Conservation (phyloP, 2,113 vertebrate genomes). For the Pseudonaja textilis region DNA sequence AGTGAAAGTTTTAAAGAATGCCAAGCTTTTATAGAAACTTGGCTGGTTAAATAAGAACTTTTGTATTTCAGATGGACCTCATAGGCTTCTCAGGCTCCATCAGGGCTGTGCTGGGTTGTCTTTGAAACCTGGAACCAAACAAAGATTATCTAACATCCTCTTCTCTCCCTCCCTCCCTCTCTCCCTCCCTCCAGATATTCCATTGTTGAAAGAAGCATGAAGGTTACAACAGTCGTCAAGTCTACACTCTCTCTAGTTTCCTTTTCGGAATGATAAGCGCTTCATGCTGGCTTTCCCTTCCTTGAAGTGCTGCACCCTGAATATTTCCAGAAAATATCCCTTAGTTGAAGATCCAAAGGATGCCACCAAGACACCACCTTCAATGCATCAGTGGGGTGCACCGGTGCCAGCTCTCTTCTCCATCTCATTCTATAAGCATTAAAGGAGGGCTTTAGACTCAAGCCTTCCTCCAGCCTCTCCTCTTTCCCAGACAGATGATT, state of each 20-base stretch:
- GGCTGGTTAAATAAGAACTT: neutral
- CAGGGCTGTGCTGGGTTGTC: neutral
- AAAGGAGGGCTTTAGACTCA: constrained; percentile 58
- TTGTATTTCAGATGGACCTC: neutral
- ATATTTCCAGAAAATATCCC: constrained; percentile 61
- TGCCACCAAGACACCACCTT: constrained; percentile 63
- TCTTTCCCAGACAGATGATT: constrained; percentile 60
- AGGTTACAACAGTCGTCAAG: constrained; percentile 58
- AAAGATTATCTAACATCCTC: constrained; percentile 33
- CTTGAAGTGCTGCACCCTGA: constrained; percentile 45
- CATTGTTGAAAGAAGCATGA: constrained; percentile 97
- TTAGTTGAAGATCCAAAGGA: constrained; percentile 72
- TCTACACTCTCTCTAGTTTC: constrained; percentile 55
- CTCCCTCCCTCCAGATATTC: constrained; percentile 82
- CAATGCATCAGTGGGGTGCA: constrained; percentile 60
- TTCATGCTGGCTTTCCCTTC: constrained; percentile 59
- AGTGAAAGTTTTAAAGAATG: neutral
- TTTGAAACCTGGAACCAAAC: neutral
- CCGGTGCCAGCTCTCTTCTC: constrained; percentile 52
- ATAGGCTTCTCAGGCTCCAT: neutral
- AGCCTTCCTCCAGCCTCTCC: constrained; percentile 49
- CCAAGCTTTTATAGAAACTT: neutral
- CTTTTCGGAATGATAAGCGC: constrained; percentile 61
- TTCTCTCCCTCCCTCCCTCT: neutral
- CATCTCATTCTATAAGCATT: constrained; percentile 55